Evolutionary conservation across 2,797 vertebrate genomes (phyloP), one percentile per base, ranked within the genome.

Genomic region (Phalanger gymnotis): DNA sequence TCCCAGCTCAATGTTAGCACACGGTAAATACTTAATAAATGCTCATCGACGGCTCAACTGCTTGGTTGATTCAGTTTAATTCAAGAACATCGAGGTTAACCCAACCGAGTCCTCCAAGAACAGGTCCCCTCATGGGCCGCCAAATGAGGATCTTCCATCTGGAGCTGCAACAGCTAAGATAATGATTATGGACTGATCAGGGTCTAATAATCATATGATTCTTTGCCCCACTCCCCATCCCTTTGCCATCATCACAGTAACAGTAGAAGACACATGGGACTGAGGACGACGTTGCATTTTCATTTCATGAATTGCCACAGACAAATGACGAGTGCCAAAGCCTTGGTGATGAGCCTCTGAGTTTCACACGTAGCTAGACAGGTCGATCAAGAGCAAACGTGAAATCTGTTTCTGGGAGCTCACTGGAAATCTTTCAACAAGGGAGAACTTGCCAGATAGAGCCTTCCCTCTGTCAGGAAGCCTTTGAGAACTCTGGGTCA

Each of bases 21-120:
- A 73, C 25, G 40, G 58, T 16, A 34, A 61, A 22, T 22, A 27
- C 19, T 40, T 81, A 47, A 81, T 25, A 22, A 40, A 25, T 9
- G 0, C 73, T 27, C 47, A 5, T 27, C 2, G 0, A 11, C 27
- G 9, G 73, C 6, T 25, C 0, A 7, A 40, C 2, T 2, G 16
- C 19, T 81, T 11, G 40, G 11, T 31, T 81, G 40, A 27, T 47
- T 81, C 47, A 25, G n/a, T 40, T 47, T 25, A 81, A 47, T 40
- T 27, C 22, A 27, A 47, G 73, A 81, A 47, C n/a, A 47, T 47
- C 40, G 6, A 81, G 73, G 27, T 40, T 11, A 22, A 47, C 47
- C 4, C 9, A 3, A 12, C 10, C 4, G 22, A 81, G 22, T 81
- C 73, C 22, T 47, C 73, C 2, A 27, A 6, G n/a, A 81, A 1